Evolutionary conservation across 2,797 vertebrate species (phyloP).

Genomic region (Anomalospiza imberbis): DNA sequence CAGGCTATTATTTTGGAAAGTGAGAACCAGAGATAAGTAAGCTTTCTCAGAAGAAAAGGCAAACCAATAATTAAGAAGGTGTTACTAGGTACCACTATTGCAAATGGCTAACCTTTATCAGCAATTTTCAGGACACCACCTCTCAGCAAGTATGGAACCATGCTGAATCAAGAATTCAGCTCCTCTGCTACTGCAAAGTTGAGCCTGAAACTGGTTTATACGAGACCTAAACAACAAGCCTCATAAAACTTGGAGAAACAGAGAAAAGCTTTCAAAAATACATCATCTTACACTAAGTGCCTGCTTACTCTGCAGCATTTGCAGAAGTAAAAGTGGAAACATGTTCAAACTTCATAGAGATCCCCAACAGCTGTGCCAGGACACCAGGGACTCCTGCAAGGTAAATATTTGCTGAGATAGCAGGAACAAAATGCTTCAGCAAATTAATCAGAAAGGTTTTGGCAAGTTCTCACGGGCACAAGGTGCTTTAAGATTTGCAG

Average conservation of each 20-base stretch:
- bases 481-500: neutral
- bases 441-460: constrained; percentile 15
- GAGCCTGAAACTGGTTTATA: neutral
- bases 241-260: neutral
- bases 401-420: neutral
- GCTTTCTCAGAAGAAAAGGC: neutral
- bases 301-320: neutral
- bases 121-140: neutral
- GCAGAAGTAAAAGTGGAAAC: neutral
- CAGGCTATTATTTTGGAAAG: neutral
- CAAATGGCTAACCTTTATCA: neutral
- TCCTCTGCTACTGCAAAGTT: neutral
- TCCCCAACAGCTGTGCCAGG: neutral
- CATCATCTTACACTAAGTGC: neutral
- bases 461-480: neutral
- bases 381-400: neutral
- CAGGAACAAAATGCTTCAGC: neutral
- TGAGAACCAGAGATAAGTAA: neutral
- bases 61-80: neutral
- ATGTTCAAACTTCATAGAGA: neutral
- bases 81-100: neutral
- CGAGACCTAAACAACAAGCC: neutral
- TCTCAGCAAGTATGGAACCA: neutral
- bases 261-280: neutral
- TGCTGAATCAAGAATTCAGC: neutral